These are phyloP conservation scores for Spodoptera frugiperda DNA, from an alignment of 1,140 invertebrate species.

Conservation along the genomic window DNA sequence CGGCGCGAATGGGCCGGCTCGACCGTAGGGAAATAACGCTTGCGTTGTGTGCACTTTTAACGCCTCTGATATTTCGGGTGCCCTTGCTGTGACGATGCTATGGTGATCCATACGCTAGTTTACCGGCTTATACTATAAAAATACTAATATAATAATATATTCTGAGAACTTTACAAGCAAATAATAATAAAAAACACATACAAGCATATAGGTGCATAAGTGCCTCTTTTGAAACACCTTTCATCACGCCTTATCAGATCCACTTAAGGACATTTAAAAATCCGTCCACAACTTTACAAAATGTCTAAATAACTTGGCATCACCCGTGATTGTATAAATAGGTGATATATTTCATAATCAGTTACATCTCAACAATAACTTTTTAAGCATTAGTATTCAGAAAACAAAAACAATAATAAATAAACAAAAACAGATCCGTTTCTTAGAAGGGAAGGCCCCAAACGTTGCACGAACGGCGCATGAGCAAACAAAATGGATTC, in stretches of 20 bases:
- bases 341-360: constrained; percentile 13
- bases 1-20: too few species aligned
- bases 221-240: neutral
- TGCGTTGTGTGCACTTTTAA: too few species aligned
- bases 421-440: constrained; percentile 27
- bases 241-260: constrained; percentile 1
- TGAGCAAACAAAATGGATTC: constrained; percentile 31
- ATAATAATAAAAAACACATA: too few species aligned
- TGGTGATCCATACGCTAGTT: too few species aligned
- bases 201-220: neutral
- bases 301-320: too few species aligned
- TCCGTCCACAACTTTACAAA: neutral
- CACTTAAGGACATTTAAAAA: neutral
- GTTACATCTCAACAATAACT: neutral
- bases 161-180: too few species aligned
- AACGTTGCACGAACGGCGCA: neutral
- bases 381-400: constrained; percentile 20
- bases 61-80: too few species aligned
- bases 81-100: too few species aligned
- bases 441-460: constrained; percentile 25
- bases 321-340: too few species aligned
- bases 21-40: too few species aligned
- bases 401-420: neutral
- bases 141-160: too few species aligned
- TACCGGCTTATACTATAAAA: too few species aligned